Conservation (phyloP, 2,888 invertebrate genomes). For the Acleris literana region DNA sequence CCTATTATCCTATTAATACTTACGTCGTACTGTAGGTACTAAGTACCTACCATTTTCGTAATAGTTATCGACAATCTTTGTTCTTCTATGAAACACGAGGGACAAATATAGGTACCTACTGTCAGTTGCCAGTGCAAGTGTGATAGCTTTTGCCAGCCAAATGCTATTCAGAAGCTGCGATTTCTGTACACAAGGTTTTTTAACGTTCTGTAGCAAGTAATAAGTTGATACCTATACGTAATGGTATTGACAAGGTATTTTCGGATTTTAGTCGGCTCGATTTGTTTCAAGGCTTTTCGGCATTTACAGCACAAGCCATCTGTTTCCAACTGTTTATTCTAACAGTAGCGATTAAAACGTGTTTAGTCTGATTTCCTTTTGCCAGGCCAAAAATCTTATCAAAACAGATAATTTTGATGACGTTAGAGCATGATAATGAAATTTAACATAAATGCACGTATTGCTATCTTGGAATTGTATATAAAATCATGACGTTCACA, state of each 20-base stretch:
- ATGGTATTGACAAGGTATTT: conserved; percentile 27
- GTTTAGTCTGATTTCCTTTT: conserved; percentile 57
- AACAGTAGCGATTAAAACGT: conserved; percentile 57
- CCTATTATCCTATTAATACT: too few relatives aligned
- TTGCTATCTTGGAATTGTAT: conserved; percentile 35
- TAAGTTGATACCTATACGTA: neutral
- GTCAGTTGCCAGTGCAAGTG: too few relatives aligned
- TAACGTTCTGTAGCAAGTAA: neutral
- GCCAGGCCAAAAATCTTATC: conserved; percentile 66
- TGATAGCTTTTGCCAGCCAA: too few relatives aligned
- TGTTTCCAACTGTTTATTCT: conserved; percentile 43
- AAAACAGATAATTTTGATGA: conserved; percentile 63
- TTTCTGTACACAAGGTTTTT: too few relatives aligned
- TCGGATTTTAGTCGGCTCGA: conserved; percentile 20
- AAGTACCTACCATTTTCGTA: too few relatives aligned
- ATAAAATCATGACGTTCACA: conserved; percentile 7
- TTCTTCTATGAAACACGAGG: too few relatives aligned
- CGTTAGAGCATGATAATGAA: conserved; percentile 59
- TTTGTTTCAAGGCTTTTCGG: conserved; percentile 40
- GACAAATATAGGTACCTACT: too few relatives aligned
- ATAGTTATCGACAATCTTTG: too few relatives aligned
- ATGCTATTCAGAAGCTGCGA: too few relatives aligned
- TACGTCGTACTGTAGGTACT: too few relatives aligned
- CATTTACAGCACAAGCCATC: conserved; percentile 38
- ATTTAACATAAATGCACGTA: conserved; percentile 56